These are phyloP conservation scores for Poeciliopsis infans DNA, from an alignment of 2,797 vertebrate species.

Conservation along the genomic window DNA sequence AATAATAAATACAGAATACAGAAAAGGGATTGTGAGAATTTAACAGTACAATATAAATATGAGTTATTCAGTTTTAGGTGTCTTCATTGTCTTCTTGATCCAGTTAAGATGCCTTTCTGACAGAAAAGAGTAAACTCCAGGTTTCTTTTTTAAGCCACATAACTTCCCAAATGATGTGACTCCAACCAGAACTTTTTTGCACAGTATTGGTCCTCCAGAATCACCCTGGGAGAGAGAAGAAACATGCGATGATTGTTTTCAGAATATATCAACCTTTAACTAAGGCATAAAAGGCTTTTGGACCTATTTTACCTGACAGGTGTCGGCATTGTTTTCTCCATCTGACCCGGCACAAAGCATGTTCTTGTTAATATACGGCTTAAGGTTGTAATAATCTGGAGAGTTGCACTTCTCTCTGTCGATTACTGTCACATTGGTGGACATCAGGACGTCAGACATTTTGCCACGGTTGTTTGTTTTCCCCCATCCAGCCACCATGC, in stretches of 20 bases:
- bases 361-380: constrained; percentile 45
- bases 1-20: neutral
- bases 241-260: neutral
- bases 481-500: constrained; percentile 78
- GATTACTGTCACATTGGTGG: constrained; percentile 70
- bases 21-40: neutral
- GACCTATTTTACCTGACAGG: constrained; percentile 47
- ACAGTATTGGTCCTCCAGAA: constrained; percentile 76
- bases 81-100: constrained; percentile 47
- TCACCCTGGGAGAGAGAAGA: constrained; percentile 64
- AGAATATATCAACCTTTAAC: fast-evolving
- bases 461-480: fast-evolving
- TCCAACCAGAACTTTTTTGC: constrained; percentile 40
- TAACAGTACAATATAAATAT: neutral
- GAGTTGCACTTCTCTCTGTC: constrained; percentile 67
- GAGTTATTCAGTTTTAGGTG: constrained; percentile 14
- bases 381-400: constrained; percentile 41
- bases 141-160: constrained; percentile 24
- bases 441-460: constrained; percentile 65
- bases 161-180: constrained; percentile 52
- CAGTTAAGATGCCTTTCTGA: constrained; percentile 48
- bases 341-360: constrained; percentile 77
- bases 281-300: neutral
- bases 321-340: neutral
- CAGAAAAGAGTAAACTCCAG: constrained; percentile 67